Base-by-base conservation (phyloP, 30 jellyfish, hydroid and myxozoan genomes). In the Phacellophora camtschatica region DNA sequence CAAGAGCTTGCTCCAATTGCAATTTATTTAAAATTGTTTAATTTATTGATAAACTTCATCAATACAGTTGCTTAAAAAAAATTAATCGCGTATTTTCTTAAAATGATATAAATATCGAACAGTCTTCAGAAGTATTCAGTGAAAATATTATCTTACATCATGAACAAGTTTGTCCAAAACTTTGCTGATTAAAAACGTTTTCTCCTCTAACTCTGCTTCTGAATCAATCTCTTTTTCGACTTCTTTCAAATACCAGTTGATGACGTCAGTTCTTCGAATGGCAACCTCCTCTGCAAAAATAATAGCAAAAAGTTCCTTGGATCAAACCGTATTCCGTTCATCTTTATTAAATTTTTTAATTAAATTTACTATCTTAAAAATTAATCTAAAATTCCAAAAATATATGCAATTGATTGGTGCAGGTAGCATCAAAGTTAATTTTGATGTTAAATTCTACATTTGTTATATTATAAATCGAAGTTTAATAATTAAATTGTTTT, bases 171-270 rank as follows among this genome's bases (percentile, higher is more conserved):
- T 62, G 75, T 95, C 99, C 69, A 95, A 30, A 19, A 95, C 71
- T 75, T 81, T 88, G 66, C 75, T 81, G 80, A 95, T 89, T 16
- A 95, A 42, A 29, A 83, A 88, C 12, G 98, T 95, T 66, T 84
- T 95, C 42, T 95, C 97, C 37, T 85, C 96, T 56, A 95, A 85
- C 69, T 95, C 96, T 4, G 94, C 98, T 51, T 84, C 95, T 28
- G 94, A 74, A 3, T 89, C 98, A 19, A 95, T 95, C 28, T 95
- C 98, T 19, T 85, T 75, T 49, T 95, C 99, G 16, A 57, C 88
- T n/a, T 89, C 96, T 65, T 89, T 85, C 49, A 95, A 45, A 62
- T 95, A 95, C 99, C 99, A 95, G 74, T 90, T 88, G n/a, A 89
- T 86, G 20, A 95, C 90, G 71, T 88, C 97, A 4, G 81, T 56